phyloP scores from a whole-genome alignment of 1,140 invertebrate species.

The Druon quercuslanigerum region DNA sequence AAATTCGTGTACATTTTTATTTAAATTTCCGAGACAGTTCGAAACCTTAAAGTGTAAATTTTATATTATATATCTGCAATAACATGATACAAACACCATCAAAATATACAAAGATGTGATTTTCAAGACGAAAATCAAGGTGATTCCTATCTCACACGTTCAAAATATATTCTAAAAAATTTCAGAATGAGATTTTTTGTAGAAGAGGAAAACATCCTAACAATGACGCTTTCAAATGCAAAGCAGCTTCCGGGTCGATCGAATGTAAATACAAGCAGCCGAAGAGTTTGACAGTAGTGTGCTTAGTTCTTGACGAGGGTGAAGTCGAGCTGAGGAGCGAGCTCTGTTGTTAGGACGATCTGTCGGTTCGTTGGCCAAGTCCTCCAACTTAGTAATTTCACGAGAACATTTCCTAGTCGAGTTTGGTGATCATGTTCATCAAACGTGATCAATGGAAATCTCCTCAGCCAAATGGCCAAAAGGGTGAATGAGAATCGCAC shows the following conservation, averaged over 20 bases:
- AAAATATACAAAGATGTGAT: too few relatives aligned
- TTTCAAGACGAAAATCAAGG: too few relatives aligned
- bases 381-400: slow-evolving; percentile 50
- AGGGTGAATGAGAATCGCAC: slow-evolving; percentile 43
- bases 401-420: slow-evolving; percentile 45
- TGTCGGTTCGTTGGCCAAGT: slow-evolving; percentile 49
- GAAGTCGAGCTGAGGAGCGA: slow-evolving; percentile 46
- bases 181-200: background rate
- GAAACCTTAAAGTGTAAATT: too few relatives aligned
- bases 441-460: slow-evolving; percentile 47
- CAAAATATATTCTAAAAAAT: background rate
- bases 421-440: slow-evolving; percentile 44
- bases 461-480: slow-evolving; percentile 36
- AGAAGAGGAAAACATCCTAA: slow-evolving; percentile 2
- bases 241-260: slow-evolving; percentile 11
- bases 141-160: too few relatives aligned
- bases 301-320: slow-evolving; percentile 51
- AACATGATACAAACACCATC: too few relatives aligned
- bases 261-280: slow-evolving; percentile 31
- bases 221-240: slow-evolving; percentile 27
- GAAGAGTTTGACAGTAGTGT: slow-evolving; percentile 37
- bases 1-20: too few relatives aligned
- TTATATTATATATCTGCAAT: too few relatives aligned
- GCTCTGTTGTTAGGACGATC: slow-evolving; percentile 50
- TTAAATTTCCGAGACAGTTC: too few relatives aligned